Percentiles rank a stretch among this genome's conserved stretches.
phyloP scores from a whole-genome alignment of 1,140 invertebrate species.

The Drosophila kurseongensis region DNA sequence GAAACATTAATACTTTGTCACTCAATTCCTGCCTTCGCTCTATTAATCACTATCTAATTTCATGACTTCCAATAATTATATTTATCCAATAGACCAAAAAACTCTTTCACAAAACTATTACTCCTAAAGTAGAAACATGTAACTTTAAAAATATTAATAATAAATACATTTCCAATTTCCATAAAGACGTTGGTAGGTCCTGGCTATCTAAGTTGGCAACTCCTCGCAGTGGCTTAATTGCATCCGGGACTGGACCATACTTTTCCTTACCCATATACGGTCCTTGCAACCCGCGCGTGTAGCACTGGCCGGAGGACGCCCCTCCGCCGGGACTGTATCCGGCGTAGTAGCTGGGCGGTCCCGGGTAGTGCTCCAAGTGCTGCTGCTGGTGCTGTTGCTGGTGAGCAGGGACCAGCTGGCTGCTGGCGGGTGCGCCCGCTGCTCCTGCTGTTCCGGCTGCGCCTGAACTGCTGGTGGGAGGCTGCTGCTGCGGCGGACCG shows the following conservation, averaged over 20 bases:
- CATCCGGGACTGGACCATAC: slow-evolving; percentile 70
- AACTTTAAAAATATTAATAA: too few relatives aligned
- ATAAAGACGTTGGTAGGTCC: neutral
- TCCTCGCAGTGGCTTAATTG: neutral
- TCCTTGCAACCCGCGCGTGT: slow-evolving; percentile 89
- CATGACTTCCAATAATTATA: too few relatives aligned
- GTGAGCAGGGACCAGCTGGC: slow-evolving; percentile 37
- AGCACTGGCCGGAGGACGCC: slow-evolving; percentile 86
- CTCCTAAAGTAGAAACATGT: too few relatives aligned
- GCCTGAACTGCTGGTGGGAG: slow-evolving; percentile 32
- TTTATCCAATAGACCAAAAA: too few relatives aligned
- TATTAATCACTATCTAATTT: too few relatives aligned
- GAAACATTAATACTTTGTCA: too few relatives aligned
- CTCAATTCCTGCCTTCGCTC: too few relatives aligned
- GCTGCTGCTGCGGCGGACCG: slow-evolving; percentile 28
- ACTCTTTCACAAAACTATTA: too few relatives aligned
- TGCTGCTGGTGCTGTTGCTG: slow-evolving; percentile 57
- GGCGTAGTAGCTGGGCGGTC: slow-evolving; percentile 88
- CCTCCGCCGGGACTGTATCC: slow-evolving; percentile 87
- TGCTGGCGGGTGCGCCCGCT: slow-evolving; percentile 42
- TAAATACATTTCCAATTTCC: too few relatives aligned
- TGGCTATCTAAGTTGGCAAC: slow-evolving; percentile 9
- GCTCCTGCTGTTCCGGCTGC: slow-evolving; percentile 15
- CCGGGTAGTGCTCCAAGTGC: slow-evolving; percentile 85
- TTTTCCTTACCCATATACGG: slow-evolving; percentile 88